Base-by-base conservation (phyloP, 2,113 vertebrate genomes). In the Tautogolabrus adspersus region DNA sequence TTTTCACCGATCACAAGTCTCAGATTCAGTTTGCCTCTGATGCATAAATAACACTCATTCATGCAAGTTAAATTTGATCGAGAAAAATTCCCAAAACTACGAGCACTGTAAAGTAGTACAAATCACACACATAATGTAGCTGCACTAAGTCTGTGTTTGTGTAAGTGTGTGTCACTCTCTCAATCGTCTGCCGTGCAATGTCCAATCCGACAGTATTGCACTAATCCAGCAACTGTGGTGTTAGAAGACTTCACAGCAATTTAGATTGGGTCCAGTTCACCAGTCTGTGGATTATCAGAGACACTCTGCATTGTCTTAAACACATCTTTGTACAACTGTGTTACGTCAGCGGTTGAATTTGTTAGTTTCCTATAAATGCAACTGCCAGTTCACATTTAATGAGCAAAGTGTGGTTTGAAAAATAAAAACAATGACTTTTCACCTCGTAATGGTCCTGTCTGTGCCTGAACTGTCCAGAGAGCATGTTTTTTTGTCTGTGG, bases 201-300 rank as follows among this genome's bases (percentile, higher is more conserved):
- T 93, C 84, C 89, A 90, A 91, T 93, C 88, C 81, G 66, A 73
- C 59, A 80, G 79, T 37, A 68, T 69, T 88, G 72, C 88, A 81
- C 84, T 94, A 93, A 94, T 94, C 93, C 90, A 82, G 67, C 77
- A 75, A 84, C 86, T 87, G 79, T 79, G 76, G 91, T 79, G 85
- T 82, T 70, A 85, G 77, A 90, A 82, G 81, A 85, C 87, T 89
- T 83, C 61, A 83, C 83, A 72, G 79, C 75, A 89, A 89, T 93
- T 88, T 91, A 88, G 88, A 90, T 49, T 76, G 84, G 91, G 86
- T 87, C 70, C 58, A 56, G 78, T 68, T 61, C 65, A 63, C 70
- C 81, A 82, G 83, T 78, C 83, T 62, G 82, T 82, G 89, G 93
- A 93, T 94, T 93, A 93, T 77, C 86, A 79, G 77, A 75, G 77